Base-by-base conservation (phyloP, 2,888 invertebrate genomes). In the Ochropleura leucogaster region DNA sequence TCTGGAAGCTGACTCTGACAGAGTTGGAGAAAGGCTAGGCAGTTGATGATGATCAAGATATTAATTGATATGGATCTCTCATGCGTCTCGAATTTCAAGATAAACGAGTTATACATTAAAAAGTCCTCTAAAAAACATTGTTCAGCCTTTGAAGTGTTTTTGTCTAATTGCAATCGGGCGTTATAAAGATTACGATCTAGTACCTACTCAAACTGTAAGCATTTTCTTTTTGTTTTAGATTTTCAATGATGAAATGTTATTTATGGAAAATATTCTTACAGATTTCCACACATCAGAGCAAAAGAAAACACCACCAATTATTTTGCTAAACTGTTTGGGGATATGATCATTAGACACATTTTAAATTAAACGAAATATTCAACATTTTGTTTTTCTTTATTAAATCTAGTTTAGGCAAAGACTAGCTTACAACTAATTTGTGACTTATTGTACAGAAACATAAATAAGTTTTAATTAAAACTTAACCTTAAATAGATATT, bases 361-460 rank as follows among this genome's bases (percentile, higher is more conserved):
- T n/a, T 44, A 49, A 73, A 73, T 20, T 63, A 72, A 70, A 80
- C 57, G 16, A 63, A 57, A 59, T 0, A 62, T 46, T 30, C 5
- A 42, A 44, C 57, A 70, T 85, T 86, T 89, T 85, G 88, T 88
- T 89, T 90, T 87, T 91, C 91, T 92, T 88, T 90, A 91, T 85
- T 78, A 77, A 87, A 90, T 77, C 86, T 89, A 90, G 88, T 89
- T 92, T 92, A 90, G 90, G 93, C 93, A 94, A 95, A 93, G 96
- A 96, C 96, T 96, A 96, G 95, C 96, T 96, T 96, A 96, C 72
- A 93, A 92, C 96, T 96, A 96, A 95, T 96, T 96, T 96, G 96
- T 96, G 95, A 94, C 94, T 95, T 95, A 93, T 90, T 91, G 90
- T 94, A 95, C 93, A 94, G 80, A 90, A 91, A 91, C 89, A 91